A percentile compares a stretch with the other conserved stretches of the same genome.
Conservation (phyloP, 2,888 invertebrate genomes). For the Salpingus planirostris region DNA sequence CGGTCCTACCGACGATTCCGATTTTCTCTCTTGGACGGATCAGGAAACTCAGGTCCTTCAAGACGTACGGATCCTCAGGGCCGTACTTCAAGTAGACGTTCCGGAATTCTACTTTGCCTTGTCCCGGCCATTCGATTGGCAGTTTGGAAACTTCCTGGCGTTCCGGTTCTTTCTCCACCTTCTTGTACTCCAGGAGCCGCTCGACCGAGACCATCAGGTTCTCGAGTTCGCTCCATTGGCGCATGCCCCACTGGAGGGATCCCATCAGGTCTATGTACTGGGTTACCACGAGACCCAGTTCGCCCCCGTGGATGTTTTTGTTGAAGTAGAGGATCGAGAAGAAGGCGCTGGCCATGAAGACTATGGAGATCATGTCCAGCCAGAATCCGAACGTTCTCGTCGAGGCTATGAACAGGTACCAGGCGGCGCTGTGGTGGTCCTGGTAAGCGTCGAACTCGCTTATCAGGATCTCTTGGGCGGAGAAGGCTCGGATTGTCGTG, state of each 20-base stretch:
- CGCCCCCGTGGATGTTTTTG: constrained; percentile 53
- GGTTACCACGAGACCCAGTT: constrained; percentile 71
- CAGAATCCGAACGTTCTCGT: constrained; percentile 64
- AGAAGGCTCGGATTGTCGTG: constrained; percentile 64
- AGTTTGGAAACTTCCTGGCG: constrained; percentile 35
- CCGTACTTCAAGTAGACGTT: constrained; percentile 65
- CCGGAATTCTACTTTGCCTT: constrained; percentile 60
- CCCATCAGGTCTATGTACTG: constrained; percentile 65
- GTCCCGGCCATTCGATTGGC: constrained; percentile 61
- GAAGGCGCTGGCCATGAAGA: constrained; percentile 47
- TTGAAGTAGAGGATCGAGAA: constrained; percentile 23
- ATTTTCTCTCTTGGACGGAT: constrained; percentile 66
- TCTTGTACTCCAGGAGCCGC: constrained; percentile 29
- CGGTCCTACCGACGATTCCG: constrained; percentile 75
- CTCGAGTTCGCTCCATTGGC: constrained; percentile 76
- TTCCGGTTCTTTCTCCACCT: constrained; percentile 28
- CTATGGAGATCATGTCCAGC: constrained; percentile 57
- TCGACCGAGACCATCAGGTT: constrained; percentile 48
- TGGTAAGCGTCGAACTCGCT: constrained; percentile 55
- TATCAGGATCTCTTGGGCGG: constrained; percentile 54
- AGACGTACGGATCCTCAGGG: constrained; percentile 59
- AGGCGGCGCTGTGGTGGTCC: constrained; percentile 63
- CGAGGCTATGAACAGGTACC: constrained; percentile 57
- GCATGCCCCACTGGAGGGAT: constrained; percentile 52
- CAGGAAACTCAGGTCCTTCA: constrained; percentile 59